Evolutionary conservation across 2,113 vertebrate species (phyloP).

Genomic region (rat (Rattus norvegicus)): DNA sequence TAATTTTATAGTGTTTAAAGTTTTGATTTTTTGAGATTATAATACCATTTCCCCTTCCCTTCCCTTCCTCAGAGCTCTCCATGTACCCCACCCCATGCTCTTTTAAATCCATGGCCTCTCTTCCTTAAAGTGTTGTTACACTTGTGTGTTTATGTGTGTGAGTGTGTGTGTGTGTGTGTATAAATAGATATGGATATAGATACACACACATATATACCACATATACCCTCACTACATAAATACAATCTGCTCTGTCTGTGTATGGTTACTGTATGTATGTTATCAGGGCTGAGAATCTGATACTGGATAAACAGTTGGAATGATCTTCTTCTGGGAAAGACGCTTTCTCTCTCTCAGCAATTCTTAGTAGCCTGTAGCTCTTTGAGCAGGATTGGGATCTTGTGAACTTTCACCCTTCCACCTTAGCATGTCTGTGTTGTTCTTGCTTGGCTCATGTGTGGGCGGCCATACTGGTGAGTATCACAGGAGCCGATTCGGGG

Average conservation of each 20-base stretch:
- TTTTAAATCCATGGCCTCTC: not conserved
- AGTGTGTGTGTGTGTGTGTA: not conserved
- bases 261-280: not conserved
- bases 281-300: not conserved
- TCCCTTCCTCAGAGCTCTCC: not conserved
- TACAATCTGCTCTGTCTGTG: not conserved
- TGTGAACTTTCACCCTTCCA: not conserved
- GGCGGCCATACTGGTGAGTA: not conserved
- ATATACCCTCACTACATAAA: not conserved
- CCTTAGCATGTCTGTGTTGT: not conserved
- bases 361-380: not conserved
- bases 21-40: not conserved
- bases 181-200: too few relatives aligned
- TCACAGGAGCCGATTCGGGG: not conserved
- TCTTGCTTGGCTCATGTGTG: not conserved
- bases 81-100: not conserved
- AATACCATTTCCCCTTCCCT: not conserved
- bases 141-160: too few relatives aligned
- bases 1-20: not conserved
- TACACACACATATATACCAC: too few relatives aligned
- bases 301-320: not conserved
- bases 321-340: not conserved
- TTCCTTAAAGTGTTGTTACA: not conserved
- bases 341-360: not conserved
- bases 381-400: not conserved